Base-by-base conservation (phyloP, 2,888 invertebrate species). In the Lomographa bimaculata region DNA sequence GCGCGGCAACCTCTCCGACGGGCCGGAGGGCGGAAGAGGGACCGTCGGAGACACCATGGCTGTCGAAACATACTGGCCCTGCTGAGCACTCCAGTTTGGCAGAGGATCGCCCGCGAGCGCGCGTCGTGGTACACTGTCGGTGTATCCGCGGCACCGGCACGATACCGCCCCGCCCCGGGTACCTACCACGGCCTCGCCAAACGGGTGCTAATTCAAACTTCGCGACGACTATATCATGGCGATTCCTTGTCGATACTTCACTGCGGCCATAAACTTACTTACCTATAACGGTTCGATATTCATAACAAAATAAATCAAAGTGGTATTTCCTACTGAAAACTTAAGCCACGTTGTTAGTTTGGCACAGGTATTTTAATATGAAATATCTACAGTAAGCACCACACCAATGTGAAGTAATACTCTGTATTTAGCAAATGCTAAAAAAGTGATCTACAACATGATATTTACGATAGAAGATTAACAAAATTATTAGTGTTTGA, bases 31-130 rank as follows among this genome's bases (percentile, higher is more conserved):
- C 74, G 56, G 75, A 60, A 50, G 69, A 50, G 42, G 72, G 64
- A 42, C 78, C 77, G 42, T 81, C 84, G 74, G 86, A 75, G 57
- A 78, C 82, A 64, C 78, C 81, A 65, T 87, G 76, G 67, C 77
- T 87, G 77, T 89, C 90, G 83, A 90, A 75, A 67, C 89, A 87
- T 85, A 83, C 73, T 74, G 87, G 86, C 69, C 79, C 86, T 68
- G 76, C 76, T 75, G 89, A 82, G 64, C 77, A 79, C 79, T 87
- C 89, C 89, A 87, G 89, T 60, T 84, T 87, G 77, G 59, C 54
- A 75, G 71, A 71, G 79, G 66, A 78, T 73, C 79, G 82, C 81
- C 69, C 86, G 75, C 85, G 79, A 73, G 73, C 83, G 82, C 86
- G 87, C 71, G 57, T 70, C 69, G 74, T 71, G 54, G 58, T 68